These are phyloP conservation scores for Sebastes schlegelii DNA, from an alignment of 2,113 vertebrate genomes.

Conservation along the genomic window DNA sequence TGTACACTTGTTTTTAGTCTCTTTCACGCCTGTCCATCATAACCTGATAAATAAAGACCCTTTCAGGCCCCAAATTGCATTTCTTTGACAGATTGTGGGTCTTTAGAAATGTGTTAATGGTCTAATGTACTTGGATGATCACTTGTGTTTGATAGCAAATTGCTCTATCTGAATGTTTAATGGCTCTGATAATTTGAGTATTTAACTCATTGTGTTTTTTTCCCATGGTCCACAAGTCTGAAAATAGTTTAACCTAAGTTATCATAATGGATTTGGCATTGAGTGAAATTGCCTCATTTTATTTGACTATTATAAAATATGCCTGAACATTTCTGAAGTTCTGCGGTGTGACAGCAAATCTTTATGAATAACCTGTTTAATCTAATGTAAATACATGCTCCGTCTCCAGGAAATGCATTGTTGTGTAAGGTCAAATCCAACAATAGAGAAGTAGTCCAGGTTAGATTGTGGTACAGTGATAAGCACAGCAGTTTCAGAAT, in stretches of 20 bases:
- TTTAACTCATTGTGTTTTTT: slow-evolving; percentile 76
- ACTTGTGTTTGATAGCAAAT: slow-evolving; percentile 79
- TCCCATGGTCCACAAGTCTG: slow-evolving; percentile 31
- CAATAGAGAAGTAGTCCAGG: slow-evolving; percentile 21
- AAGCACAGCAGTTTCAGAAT: slow-evolving; percentile 28
- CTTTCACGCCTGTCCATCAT: slow-evolving; percentile 53
- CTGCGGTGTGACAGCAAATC: not conserved
- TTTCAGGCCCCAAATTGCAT: slow-evolving; percentile 81
- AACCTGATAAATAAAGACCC: slow-evolving; percentile 72
- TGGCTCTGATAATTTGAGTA: slow-evolving; percentile 78
- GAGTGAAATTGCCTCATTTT: slow-evolving; percentile 78
- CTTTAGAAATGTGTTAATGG: slow-evolving; percentile 84
- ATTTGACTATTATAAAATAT: slow-evolving; percentile 36
- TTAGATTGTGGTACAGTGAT: slow-evolving; percentile 5
- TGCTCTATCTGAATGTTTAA: slow-evolving; percentile 76
- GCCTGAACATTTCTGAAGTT: slow-evolving; percentile 27
- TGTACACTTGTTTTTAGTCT: slow-evolving; percentile 46
- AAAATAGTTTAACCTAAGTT: slow-evolving; percentile 78
- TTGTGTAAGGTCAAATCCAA: slow-evolving; percentile 12
- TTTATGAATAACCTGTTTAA: slow-evolving; percentile 35
- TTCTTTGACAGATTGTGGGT: slow-evolving; percentile 80
- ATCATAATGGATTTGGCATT: slow-evolving; percentile 79
- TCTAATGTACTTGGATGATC: slow-evolving; percentile 80
- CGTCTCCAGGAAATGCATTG: not conserved
- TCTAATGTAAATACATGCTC: slow-evolving; percentile 9